A percentile compares a stretch with the other conserved stretches of the same genome.
Evolutionary conservation across 2,797 vertebrate genomes (phyloP).

Genomic region (Acestrorhynchus altus): DNA sequence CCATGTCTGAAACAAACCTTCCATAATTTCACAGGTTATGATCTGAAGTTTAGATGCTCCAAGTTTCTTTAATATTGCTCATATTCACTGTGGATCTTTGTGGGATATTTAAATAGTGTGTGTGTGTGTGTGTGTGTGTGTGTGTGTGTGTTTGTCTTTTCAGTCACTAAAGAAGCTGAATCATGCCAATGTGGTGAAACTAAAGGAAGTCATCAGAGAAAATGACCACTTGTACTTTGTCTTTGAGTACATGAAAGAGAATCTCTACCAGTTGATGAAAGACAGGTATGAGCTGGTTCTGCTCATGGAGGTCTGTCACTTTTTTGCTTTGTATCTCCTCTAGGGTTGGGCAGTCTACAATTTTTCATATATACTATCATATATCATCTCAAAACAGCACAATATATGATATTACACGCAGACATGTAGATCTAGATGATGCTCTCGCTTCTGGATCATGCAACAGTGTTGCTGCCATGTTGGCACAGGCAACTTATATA

Average conservation of each 20-base stretch:
- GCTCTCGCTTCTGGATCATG: too few relatives aligned
- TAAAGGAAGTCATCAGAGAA: slow-evolving; percentile 98
- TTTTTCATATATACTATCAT: too few relatives aligned
- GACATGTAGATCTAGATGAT: too few relatives aligned
- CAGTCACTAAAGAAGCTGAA: slow-evolving; percentile 98
- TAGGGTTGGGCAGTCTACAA: too few relatives aligned
- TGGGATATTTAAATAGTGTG: slow-evolving; percentile 2
- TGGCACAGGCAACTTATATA: too few relatives aligned
- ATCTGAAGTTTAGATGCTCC: neutral
- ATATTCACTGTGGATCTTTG: neutral
- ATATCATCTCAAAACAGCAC: too few relatives aligned
- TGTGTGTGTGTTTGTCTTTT: neutral
- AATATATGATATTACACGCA: too few relatives aligned
- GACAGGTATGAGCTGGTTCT: slow-evolving; percentile 83
- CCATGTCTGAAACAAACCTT: neutral
- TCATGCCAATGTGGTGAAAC: slow-evolving; percentile 96
- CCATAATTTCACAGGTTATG: too few relatives aligned
- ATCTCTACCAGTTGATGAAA: slow-evolving; percentile 98
- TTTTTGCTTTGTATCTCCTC: too few relatives aligned
- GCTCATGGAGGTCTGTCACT: neutral
- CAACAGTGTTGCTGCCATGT: too few relatives aligned
- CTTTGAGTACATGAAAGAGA: slow-evolving; percentile 99
- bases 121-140: slow-evolving; percentile 1
- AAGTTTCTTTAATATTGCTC: neutral
- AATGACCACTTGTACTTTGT: slow-evolving; percentile 98